phyloP scores from a whole-genome alignment of 2,797 vertebrate species.

The Acestrorhynchus altus region DNA sequence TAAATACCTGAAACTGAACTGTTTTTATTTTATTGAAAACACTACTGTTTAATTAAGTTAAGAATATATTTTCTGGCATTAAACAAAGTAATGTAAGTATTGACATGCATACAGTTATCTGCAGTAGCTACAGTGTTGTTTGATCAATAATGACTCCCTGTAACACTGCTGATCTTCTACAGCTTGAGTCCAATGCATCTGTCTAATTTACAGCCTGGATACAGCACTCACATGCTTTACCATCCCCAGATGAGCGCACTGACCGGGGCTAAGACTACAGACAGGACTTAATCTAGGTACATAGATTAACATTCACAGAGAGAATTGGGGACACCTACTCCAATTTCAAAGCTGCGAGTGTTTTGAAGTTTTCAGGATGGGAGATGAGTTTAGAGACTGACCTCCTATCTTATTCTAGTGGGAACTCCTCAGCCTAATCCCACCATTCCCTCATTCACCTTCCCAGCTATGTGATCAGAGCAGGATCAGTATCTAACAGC shows the following conservation, averaged over 20 bases:
- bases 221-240: constrained; percentile 41
- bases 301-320: constrained; percentile 76
- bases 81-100: not conserved
- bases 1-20: too few species aligned
- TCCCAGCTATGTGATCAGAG: constrained; percentile 78
- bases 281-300: constrained; percentile 56
- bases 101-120: not conserved
- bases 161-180: not conserved
- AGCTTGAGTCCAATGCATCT: not conserved
- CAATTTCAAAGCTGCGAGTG: constrained; percentile 64
- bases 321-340: constrained; percentile 69
- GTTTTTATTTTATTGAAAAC: too few species aligned
- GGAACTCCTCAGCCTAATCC: constrained; percentile 79
- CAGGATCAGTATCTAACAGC: constrained; percentile 78
- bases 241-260: constrained; percentile 38
- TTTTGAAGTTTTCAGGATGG: constrained; percentile 68
- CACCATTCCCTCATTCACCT: constrained; percentile 54
- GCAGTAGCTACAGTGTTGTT: not conserved
- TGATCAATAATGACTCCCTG: not conserved
- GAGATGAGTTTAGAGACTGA: constrained; percentile 60
- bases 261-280: constrained; percentile 37
- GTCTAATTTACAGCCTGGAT: not conserved
- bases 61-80: too few species aligned
- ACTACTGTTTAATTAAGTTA: too few species aligned
- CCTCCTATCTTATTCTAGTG: constrained; percentile 73